phyloP scores from a whole-genome alignment of 2,113 vertebrate genomes.

The Grus americana region DNA sequence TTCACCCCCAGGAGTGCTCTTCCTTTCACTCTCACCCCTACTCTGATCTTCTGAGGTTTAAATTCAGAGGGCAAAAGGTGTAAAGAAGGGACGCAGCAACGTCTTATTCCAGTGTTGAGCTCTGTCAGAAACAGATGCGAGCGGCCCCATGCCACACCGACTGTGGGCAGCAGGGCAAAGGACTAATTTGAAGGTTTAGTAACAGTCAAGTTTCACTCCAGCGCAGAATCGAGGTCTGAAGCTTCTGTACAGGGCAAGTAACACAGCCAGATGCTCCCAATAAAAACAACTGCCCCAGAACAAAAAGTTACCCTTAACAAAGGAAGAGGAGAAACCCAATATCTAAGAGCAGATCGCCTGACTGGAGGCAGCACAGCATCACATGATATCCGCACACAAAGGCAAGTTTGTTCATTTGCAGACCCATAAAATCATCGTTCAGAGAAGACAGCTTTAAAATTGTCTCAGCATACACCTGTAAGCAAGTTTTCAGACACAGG shows the following conservation, averaged over 20 bases:
- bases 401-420: neutral
- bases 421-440: neutral
- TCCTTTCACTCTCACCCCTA: neutral
- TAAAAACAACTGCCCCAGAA: neutral
- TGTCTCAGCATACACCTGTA: neutral
- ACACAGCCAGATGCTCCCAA: neutral
- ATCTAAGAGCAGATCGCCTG: neutral
- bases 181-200: neutral
- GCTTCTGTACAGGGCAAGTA: neutral
- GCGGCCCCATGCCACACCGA: fast-evolving
- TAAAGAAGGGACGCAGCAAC: neutral
- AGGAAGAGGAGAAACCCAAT: neutral
- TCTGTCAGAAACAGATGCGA: neutral
- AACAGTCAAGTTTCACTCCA: neutral
- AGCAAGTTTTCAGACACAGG: neutral
- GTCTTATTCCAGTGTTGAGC: neutral
- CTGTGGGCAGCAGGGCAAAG: neutral
- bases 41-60: neutral
- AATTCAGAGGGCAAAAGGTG: neutral
- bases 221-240: neutral
- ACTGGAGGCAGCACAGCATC: neutral
- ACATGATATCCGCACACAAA: neutral
- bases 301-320: neutral
- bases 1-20: fast-evolving
- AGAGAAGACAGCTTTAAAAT: neutral